phyloP scores from a whole-genome alignment of 2,888 invertebrate species.

The Chirona hameri region DNA sequence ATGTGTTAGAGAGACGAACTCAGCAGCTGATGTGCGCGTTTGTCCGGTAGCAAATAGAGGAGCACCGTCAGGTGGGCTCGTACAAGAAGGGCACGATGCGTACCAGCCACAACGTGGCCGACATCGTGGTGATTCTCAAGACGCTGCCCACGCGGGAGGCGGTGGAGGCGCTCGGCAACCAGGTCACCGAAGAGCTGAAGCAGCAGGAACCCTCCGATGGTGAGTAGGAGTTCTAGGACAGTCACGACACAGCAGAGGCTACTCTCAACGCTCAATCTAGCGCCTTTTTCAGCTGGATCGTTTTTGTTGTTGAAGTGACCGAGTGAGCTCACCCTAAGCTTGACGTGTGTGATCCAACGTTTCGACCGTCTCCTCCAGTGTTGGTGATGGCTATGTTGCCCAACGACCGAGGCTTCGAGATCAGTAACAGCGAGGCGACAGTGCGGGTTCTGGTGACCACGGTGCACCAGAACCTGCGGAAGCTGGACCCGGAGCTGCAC shows the following conservation, averaged over 20 bases:
- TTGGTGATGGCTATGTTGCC: slow-evolving; percentile 50
- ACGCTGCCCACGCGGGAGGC: slow-evolving; percentile 94
- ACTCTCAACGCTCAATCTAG: too few relatives aligned
- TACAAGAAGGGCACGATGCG: slow-evolving; percentile 98
- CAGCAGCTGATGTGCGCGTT: background rate
- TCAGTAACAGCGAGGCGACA: slow-evolving; percentile 76
- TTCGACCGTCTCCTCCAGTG: background rate
- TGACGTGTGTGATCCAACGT: too few relatives aligned
- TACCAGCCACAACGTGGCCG: slow-evolving; percentile 89
- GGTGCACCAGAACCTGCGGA: slow-evolving; percentile 85
- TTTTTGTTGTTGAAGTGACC: too few relatives aligned
- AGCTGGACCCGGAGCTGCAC: slow-evolving; percentile 82
- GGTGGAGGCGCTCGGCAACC: slow-evolving; percentile 84
- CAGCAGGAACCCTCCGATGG: slow-evolving; percentile 59
- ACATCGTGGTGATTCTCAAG: slow-evolving; percentile 94
- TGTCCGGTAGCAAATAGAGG: slow-evolving; percentile 72
- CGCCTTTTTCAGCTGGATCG: too few relatives aligned
- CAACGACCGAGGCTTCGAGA: slow-evolving; percentile 81
- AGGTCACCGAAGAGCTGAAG: slow-evolving; percentile 50
- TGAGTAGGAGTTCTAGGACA: slow-evolving; percentile 46
- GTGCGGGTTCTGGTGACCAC: slow-evolving; percentile 91
- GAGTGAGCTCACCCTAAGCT: too few relatives aligned
- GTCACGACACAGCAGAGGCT: too few relatives aligned
- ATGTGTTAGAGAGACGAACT: background rate
- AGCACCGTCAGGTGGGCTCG: slow-evolving; percentile 94